Conservation (phyloP, 1,140 invertebrate genomes). For the Ptiloglossa arizonensis region DNA sequence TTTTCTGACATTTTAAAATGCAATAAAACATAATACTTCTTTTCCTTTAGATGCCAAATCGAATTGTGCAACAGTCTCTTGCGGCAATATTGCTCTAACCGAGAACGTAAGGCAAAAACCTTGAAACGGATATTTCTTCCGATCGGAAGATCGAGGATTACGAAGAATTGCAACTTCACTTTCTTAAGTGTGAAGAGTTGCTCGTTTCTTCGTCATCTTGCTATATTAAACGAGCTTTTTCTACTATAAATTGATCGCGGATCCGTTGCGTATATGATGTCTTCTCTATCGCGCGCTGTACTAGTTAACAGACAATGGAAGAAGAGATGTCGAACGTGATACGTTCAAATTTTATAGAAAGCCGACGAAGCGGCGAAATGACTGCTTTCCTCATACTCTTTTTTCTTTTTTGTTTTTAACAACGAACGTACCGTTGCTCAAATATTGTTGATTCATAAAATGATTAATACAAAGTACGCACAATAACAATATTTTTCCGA, state of each 20-base stretch:
- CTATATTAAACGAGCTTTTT: not conserved
- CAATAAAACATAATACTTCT: not conserved
- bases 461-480: not conserved
- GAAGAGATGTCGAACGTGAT: not conserved
- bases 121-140: conserved; percentile 15
- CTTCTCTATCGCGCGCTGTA: not conserved
- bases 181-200: not conserved
- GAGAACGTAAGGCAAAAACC: conserved; percentile 16
- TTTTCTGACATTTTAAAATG: not conserved
- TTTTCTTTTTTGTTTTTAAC: not conserved
- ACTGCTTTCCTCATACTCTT: not conserved
- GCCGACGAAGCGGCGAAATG: not conserved
- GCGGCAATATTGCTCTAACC: not conserved
- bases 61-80: not conserved
- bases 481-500: not conserved
- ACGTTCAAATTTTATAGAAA: not conserved
- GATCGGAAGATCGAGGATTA: not conserved
- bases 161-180: not conserved
- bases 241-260: not conserved
- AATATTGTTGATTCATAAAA: not conserved
- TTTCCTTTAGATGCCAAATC: not conserved
- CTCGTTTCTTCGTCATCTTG: not conserved
- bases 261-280: not conserved
- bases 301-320: not conserved
- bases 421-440: not conserved